phyloP scores from a whole-genome alignment of 2,888 invertebrate genomes.

The Gastracanthus pulcherrimus region DNA sequence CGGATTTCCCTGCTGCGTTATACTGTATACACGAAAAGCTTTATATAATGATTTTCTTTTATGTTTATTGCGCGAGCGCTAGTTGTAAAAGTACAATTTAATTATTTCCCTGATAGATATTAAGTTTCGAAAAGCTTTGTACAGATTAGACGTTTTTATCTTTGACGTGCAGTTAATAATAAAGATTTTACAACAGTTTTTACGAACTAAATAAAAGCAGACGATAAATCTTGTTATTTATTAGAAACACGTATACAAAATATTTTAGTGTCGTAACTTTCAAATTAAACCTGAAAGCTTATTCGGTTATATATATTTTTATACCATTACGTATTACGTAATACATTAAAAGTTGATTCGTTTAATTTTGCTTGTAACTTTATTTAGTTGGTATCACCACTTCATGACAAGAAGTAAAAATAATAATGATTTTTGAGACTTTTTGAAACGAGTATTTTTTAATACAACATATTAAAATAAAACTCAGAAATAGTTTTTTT shows the following conservation, averaged over 20 bases:
- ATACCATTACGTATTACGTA: neutral
- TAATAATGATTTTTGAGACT: neutral
- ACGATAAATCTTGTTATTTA: neutral
- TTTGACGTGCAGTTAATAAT: neutral
- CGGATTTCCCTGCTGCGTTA: conserved; percentile 29
- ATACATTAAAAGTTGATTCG: neutral
- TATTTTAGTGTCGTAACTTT: neutral
- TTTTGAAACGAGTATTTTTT: no score
- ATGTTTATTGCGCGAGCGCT: conserved; percentile 27
- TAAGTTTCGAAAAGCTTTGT: conserved; percentile 16
- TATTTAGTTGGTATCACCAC: neutral
- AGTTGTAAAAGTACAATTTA: conserved; percentile 43
- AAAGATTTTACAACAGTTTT: conserved; percentile 23
- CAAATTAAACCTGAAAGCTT: neutral
- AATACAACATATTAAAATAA: no score
- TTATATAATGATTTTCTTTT: conserved; percentile 42
- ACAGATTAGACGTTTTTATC: conserved; percentile 9
- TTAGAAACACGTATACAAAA: neutral
- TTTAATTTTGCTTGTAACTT: neutral
- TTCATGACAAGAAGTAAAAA: neutral
- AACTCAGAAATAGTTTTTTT: no score
- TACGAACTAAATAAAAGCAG: conserved; percentile 13
- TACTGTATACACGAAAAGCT: neutral
- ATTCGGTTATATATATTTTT: neutral
- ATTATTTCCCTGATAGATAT: conserved; percentile 25